Base-by-base conservation (phyloP, 2,113 vertebrate species). In the Dryoscopus gambensis region DNA sequence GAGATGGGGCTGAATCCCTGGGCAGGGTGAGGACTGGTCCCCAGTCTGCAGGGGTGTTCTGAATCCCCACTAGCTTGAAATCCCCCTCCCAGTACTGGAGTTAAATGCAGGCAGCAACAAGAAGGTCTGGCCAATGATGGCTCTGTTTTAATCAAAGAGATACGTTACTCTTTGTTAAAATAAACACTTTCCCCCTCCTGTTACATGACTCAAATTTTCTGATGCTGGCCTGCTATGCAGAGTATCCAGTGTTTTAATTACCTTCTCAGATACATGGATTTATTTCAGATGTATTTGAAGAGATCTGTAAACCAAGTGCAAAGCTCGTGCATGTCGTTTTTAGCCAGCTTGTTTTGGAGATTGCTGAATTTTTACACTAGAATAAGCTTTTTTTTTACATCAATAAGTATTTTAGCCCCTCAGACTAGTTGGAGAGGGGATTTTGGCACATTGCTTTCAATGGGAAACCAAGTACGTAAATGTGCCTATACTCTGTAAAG, bases 171-270 rank as follows among this genome's bases (percentile, higher is more conserved):
- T 57, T 24, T 60, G 56, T 87, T 91, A 88, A 87, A 85, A 77
- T 82, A 91, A 95, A 93, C 46, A 40, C 91, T 80, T 94, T 62
- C 20, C 64, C 52, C 40, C 22, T 90, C 68, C 71, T 94, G 59
- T 83, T 90, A 9, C 6, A 83, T 86, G 85, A 92, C 75, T 97
- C 92, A 81, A 1, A 94, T 91, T 92, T 95, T 93, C 93, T 94
- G 84, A 39, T 4, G 11, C 85, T 47, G 67, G 64, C 47, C 82
- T 93, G 81, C 37, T 94, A 73, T 68, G 84, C 84, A 35, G 71
- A 50, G 40, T 89, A 60, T 60, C 63, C 65, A 70, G 4, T 90
- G 75, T 88, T 95, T 96, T 94, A 93, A 91, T 93, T 78, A 70
- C 67, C 77, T 90, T 86, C 92, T 93, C 21, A 35, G 55, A 94